Evolutionary conservation across 2,888 invertebrate species (phyloP), one percentile per base, ranked within the genome.

Genomic region (Watsonalla binaria): DNA sequence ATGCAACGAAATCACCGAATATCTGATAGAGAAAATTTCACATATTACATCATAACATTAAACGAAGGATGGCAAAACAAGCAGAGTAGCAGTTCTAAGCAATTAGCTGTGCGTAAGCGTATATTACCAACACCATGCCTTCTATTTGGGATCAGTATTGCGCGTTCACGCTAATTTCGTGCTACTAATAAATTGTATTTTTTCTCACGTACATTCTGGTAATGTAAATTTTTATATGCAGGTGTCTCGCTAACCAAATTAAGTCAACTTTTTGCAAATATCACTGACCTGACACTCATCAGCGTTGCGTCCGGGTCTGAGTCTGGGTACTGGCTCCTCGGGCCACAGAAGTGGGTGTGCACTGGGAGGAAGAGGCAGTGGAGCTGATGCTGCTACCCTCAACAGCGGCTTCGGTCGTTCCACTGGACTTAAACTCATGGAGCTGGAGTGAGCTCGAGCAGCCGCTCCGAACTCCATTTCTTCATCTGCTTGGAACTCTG

Each of bases 1-100:
- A 87, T 0, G 90, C 90, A n/a, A 90, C 90, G 68, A 90, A 90
- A 68, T 90, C 87, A 0, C 90, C 90, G 53, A 90, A 90, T 58
- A 90, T 86, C 90, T 90, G 61, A 24, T 15, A 42, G 39, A 14
- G 8, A 8, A 15, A 37, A 24, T 46, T 24, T n/a, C 45, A 9
- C 13, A 6, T 6, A n/a, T 45, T 11, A 7, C 9, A 0, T 45
- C 14, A 47, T 15, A 46, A n/a, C 8, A 45, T 51, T 24, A 4
- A 24, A 24, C 2, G 4, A 24, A 24, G 24, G 24, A 24, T 24
- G 24, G 24, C 24, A 24, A 24, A 2, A 24, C 24, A 24, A 24
- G 24, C 24, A 4, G 24, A 24, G 24, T 24, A 4, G 24, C 24
- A 24, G 24, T 24, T 24, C 24, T 24, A 24, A 24, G 24, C 24